Conservation (phyloP, 2,888 invertebrate species). For the Orthosia gothica region DNA sequence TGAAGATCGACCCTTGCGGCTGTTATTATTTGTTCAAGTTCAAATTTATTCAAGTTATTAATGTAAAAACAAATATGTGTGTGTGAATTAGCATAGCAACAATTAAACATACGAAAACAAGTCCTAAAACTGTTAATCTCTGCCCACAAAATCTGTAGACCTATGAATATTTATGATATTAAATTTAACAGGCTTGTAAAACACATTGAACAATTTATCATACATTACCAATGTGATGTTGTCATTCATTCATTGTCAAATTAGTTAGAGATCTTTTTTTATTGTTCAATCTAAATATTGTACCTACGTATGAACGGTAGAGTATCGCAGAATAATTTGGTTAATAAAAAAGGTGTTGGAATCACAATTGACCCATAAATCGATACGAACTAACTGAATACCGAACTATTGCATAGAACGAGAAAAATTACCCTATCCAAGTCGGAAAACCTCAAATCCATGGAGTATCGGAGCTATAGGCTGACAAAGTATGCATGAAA, state of each 20-base stretch:
- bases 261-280: background rate
- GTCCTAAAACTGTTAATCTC: conserved; percentile 7
- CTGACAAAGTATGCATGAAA: too few relatives aligned
- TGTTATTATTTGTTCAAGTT: too few relatives aligned
- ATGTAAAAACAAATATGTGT: too few relatives aligned
- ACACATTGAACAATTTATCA: conserved; percentile 10
- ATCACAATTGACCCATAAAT: too few relatives aligned
- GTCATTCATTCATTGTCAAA: conserved; percentile 1
- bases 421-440: too few relatives aligned
- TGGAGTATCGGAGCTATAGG: too few relatives aligned
- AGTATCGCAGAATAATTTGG: background rate
- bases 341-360: background rate
- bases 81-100: background rate
- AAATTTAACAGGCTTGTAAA: conserved; percentile 10
- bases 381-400: too few relatives aligned
- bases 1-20: too few relatives aligned
- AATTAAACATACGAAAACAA: conserved; percentile 17
- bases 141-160: background rate
- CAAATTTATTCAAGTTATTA: too few relatives aligned
- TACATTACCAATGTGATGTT: background rate
- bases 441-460: too few relatives aligned
- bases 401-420: too few relatives aligned
- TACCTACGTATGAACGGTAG: background rate
- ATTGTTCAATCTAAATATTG: background rate
- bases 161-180: conserved; percentile 17